Evolutionary conservation across 2,888 invertebrate species (phyloP).

Genomic region (Morpho achilles): DNA sequence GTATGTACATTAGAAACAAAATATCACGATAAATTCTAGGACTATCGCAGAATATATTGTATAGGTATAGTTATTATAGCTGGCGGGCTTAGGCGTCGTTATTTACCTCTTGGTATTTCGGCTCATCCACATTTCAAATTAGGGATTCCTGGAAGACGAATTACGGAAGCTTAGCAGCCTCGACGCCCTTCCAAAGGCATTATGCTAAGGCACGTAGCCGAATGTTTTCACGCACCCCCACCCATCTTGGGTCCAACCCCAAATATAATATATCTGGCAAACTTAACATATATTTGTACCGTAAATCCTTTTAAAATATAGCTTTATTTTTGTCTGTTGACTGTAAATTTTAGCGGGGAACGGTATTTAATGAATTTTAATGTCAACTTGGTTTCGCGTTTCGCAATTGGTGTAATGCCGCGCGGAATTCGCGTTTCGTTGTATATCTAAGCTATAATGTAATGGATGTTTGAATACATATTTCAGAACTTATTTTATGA

Average conservation of each 20-base stretch:
- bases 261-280: conserved; percentile 78
- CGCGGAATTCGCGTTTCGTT: conserved; percentile 40
- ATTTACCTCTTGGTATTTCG: conserved; percentile 53
- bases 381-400: conserved; percentile 58
- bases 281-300: conserved; percentile 80
- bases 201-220: conserved; percentile 75
- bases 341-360: conserved; percentile 68
- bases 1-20: no score
- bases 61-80: not conserved
- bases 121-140: conserved; percentile 76
- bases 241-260: conserved; percentile 71
- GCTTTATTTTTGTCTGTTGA: conserved; percentile 76
- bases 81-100: conserved; percentile 7
- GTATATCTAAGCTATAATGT: conserved; percentile 25
- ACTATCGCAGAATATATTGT: no score
- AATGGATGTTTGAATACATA: conserved; percentile 23
- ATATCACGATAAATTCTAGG: no score
- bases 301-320: conserved; percentile 77
- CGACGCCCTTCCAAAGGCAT: conserved; percentile 67
- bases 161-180: conserved; percentile 69
- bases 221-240: conserved; percentile 75
- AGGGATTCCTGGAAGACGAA: conserved; percentile 77
- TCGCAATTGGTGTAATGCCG: conserved; percentile 57
- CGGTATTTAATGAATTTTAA: conserved; percentile 74
- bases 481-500: conserved; percentile 19